phyloP scores from a whole-genome alignment of 2,888 invertebrate species.

The Nephrotoma flavescens region DNA sequence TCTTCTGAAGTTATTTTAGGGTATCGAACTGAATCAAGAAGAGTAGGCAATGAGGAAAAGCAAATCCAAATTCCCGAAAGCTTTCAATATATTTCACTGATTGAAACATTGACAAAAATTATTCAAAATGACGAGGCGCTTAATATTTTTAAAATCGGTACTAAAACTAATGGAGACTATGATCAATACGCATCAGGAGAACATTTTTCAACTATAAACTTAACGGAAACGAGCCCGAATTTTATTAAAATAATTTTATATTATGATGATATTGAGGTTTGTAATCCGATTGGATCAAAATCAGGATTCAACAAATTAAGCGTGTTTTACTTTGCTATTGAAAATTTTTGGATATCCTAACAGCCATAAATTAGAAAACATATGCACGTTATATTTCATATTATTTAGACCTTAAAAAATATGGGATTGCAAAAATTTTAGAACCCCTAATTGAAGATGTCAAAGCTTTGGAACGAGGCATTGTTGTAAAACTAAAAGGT shows the following conservation, averaged over 20 bases:
- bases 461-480: background rate
- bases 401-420: background rate
- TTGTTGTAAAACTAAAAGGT: background rate
- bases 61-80: background rate
- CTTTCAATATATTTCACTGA: background rate
- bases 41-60: background rate
- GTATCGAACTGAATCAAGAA: background rate
- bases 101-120: background rate
- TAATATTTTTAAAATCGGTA: background rate
- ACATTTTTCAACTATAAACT: background rate
- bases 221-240: background rate
- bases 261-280: background rate
- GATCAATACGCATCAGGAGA: background rate
- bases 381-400: background rate
- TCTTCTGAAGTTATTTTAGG: background rate
- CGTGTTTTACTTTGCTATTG: background rate
- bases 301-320: background rate
- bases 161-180: background rate
- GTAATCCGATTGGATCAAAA: background rate
- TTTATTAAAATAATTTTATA: background rate
- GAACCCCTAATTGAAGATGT: background rate
- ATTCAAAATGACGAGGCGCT: background rate
- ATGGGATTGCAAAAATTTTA: background rate
- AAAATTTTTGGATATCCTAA: background rate
- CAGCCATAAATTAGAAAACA: background rate